Evolutionary conservation across 1,140 invertebrate species (phyloP).

Genomic region (Anastatus disparis): DNA sequence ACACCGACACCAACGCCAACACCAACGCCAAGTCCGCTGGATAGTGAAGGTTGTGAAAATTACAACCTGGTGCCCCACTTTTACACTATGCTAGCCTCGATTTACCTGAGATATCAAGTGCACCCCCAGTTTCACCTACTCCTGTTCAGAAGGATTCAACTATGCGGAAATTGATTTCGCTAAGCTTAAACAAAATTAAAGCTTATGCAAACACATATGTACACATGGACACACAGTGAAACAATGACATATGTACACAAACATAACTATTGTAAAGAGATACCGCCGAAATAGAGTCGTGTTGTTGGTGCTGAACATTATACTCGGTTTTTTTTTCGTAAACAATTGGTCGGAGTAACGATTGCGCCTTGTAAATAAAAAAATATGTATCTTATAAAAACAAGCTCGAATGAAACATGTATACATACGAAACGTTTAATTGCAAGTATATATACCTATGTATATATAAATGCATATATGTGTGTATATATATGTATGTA

Average conservation of each 20-base stretch:
- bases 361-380: conserved; percentile 40
- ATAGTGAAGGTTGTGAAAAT: conserved; percentile 57
- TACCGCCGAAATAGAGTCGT: conserved; percentile 39
- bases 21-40: conserved; percentile 52
- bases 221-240: background rate
- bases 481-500: no score
- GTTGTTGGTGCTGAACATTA: conserved; percentile 33
- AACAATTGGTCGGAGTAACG: conserved; percentile 8
- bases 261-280: conserved; percentile 44
- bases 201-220: background rate
- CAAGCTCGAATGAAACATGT: conserved; percentile 44
- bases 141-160: conserved; percentile 66
- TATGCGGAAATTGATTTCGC: conserved; percentile 81
- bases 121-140: conserved; percentile 60
- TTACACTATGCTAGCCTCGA: conserved; percentile 77
- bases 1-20: conserved; percentile 63
- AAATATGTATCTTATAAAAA: conserved; percentile 38
- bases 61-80: conserved; percentile 57
- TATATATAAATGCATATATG: conserved; percentile 51
- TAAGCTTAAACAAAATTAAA: conserved; percentile 67
- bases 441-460: conserved; percentile 49
- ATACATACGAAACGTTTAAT: conserved; percentile 52
- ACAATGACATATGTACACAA: no score
- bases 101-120: conserved; percentile 64
- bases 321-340: background rate